These are phyloP conservation scores for Luffia ferchaultella DNA, from an alignment of 2,888 invertebrate species.

Conservation along the genomic window DNA sequence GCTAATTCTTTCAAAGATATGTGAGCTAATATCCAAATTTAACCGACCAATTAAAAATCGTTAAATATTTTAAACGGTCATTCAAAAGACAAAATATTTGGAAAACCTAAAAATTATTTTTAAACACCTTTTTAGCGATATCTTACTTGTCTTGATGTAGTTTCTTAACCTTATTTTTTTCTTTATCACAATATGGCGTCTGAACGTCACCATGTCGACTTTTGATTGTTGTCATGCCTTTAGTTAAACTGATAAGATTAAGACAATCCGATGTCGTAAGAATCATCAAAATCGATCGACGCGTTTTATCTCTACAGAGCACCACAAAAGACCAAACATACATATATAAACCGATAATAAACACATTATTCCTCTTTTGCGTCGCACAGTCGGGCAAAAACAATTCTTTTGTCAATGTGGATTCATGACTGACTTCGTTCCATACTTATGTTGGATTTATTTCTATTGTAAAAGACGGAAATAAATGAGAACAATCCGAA, in stretches of 20 bases:
- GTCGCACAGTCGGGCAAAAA: not conserved
- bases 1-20: no score
- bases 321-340: not conserved
- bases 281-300: conserved; percentile 1
- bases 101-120: not conserved
- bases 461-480: no score
- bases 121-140: not conserved
- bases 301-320: conserved; percentile 1
- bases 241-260: not conserved
- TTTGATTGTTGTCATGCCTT: not conserved
- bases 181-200: conserved; percentile 1
- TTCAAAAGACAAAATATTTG: not conserved
- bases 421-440: no score
- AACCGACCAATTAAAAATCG: not conserved
- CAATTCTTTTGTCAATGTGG: no score
- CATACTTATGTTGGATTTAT: no score
- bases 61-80: not conserved
- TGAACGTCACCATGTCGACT: not conserved
- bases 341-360: not conserved
- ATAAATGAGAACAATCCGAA: no score
- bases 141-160: not conserved
- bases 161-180: not conserved
- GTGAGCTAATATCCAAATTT: no score
- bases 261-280: conserved; percentile 1
- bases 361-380: not conserved